Evolutionary conservation across 2,888 invertebrate species (phyloP), one percentile per base, ranked within the genome.

Genomic region (Diachrysia chrysitis): DNA sequence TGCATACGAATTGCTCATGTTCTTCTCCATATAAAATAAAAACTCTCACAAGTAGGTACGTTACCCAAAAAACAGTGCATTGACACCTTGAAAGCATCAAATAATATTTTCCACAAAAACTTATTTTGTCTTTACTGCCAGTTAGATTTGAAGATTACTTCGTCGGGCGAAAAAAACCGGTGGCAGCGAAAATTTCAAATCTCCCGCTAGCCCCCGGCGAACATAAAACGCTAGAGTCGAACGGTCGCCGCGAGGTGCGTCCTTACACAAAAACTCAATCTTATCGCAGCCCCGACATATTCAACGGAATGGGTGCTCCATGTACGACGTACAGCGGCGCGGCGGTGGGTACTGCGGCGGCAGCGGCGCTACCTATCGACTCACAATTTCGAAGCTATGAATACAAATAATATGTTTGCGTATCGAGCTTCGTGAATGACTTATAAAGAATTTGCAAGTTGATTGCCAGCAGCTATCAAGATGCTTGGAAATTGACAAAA

Each of bases 91-190:
- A 80, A 71, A 51, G n/a, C 66, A 73, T 80, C 58, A 78, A 82
- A 73, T 76, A 72, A 73, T 76, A 78, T 69, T 56, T 79, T 73
- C 68, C 64, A 60, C 76, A 75, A 71, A 85, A 86, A 84, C 85
- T 86, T 87, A 88, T 89, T 90, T 84, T 77, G 83, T 86, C 84
- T 90, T 93, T 93, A 93, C 87, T 86, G 87, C 86, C 90, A 91
- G 92, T 92, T 89, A 89, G 88, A 90, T 91, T 89, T 85, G 85
- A 85, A 91, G 92, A 92, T 92, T 90, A 89, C 86, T 87, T 76
- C 77, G 81, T 80, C 85, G 81, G 81, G 74, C 79, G 75, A 83
- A 85, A 87, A 88, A 90, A 87, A 85, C 88, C 87, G 87, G 89
- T 91, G 91, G 88, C 91, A 88, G 88, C 89, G 85, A 83, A 87